Conservation (phyloP, 1,140 invertebrate genomes). For the Dreissena rostriformis region DNA sequence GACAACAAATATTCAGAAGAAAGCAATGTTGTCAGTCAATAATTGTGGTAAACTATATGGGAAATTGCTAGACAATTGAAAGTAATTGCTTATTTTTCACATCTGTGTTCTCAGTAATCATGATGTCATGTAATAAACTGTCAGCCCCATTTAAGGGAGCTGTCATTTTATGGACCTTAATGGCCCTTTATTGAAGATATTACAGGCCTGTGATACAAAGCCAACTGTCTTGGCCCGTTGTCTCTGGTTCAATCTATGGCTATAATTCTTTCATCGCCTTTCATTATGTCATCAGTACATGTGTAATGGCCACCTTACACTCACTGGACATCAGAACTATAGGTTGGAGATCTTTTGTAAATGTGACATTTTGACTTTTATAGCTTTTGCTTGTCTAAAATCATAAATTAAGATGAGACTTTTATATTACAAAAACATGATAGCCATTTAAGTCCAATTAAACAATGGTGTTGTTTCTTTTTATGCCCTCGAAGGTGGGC, state of each 20-base stretch:
- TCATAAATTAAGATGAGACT: too few relatives aligned
- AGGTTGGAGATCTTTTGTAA: too few relatives aligned
- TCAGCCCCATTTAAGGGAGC: constrained; percentile 34
- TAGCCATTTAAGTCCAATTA: too few relatives aligned
- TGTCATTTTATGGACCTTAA: constrained; percentile 38
- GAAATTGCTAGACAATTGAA: constrained; percentile 1
- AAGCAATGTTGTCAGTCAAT: too few relatives aligned
- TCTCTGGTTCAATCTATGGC: constrained; percentile 6
- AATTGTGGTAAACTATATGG: background rate
- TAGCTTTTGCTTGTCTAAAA: too few relatives aligned
- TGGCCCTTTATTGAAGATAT: constrained; percentile 7
- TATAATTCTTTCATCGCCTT: constrained; percentile 51
- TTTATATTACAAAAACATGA: too few relatives aligned
- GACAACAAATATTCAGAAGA: too few relatives aligned
- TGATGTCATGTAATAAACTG: constrained; percentile 41
- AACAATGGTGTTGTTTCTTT: too few relatives aligned
- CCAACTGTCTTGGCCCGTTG: constrained; percentile 16
- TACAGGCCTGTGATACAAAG: background rate
- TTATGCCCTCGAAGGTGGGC: too few relatives aligned
- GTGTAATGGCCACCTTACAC: too few relatives aligned
- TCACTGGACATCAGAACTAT: too few relatives aligned
- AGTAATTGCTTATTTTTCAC: constrained; percentile 17
- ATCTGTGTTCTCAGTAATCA: constrained; percentile 7
- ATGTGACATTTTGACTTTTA: too few relatives aligned
- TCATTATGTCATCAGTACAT: constrained; percentile 46